phyloP scores from a whole-genome alignment of 2,888 invertebrate species.

The Drosophila diplacantha region DNA sequence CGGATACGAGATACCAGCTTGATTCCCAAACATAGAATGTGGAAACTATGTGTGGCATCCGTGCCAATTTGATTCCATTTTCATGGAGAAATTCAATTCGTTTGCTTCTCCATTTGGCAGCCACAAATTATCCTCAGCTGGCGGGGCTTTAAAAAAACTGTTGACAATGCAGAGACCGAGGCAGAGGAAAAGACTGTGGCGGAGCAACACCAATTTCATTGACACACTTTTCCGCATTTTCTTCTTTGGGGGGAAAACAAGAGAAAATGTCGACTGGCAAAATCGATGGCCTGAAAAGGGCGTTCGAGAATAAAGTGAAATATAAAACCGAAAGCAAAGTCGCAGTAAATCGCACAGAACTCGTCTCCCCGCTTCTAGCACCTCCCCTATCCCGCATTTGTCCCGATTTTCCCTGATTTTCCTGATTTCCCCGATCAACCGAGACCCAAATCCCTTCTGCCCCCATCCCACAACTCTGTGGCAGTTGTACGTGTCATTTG shows the following conservation, averaged over 20 bases:
- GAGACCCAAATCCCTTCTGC: constrained; percentile 2
- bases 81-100: neutral
- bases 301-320: constrained; percentile 62
- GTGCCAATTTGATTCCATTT: neutral
- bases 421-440: constrained; percentile 13
- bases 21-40: neutral
- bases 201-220: constrained; percentile 61
- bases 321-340: constrained; percentile 54
- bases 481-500: constrained; percentile 67
- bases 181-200: constrained; percentile 19
- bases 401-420: constrained; percentile 1
- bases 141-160: constrained; percentile 38
- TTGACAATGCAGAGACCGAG: constrained; percentile 36
- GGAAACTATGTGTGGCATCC: neutral
- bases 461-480: constrained; percentile 14
- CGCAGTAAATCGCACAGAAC: constrained; percentile 60
- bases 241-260: constrained; percentile 37
- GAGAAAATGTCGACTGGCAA: constrained; percentile 59
- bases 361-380: constrained; percentile 24
- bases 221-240: constrained; percentile 51
- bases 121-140: constrained; percentile 43
- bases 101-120: constrained; percentile 16
- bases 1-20: neutral
- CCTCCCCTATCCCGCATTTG: constrained; percentile 1
- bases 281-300: constrained; percentile 66